phyloP scores from a whole-genome alignment of 2,888 invertebrate genomes.

The Caradrina clavipalpis region DNA sequence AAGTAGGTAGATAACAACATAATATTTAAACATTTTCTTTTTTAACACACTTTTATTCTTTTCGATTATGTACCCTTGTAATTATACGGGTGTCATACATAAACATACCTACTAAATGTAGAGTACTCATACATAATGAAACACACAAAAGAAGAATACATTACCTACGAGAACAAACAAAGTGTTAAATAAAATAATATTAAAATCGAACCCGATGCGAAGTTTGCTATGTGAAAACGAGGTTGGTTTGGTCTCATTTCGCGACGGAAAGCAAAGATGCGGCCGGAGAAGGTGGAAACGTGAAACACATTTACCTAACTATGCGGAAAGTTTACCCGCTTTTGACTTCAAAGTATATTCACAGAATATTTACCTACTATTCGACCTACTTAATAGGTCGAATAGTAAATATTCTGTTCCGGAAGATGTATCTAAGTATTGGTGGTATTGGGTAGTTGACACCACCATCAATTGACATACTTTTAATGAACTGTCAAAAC shows the following conservation, averaged over 20 bases:
- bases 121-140: neutral
- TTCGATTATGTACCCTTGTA: no score
- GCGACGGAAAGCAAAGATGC: slow-evolving; percentile 35
- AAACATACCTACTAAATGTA: no score
- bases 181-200: neutral
- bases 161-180: neutral
- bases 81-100: no score
- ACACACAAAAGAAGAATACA: neutral
- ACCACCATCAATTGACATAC: no score
- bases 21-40: no score
- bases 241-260: slow-evolving; percentile 51
- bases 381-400: slow-evolving; percentile 44
- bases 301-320: slow-evolving; percentile 50
- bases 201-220: slow-evolving; percentile 17
- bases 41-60: no score
- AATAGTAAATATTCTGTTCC: slow-evolving; percentile 10
- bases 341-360: slow-evolving; percentile 43
- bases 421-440: neutral
- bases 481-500: no score
- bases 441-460: no score
- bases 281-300: slow-evolving; percentile 42
- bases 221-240: slow-evolving; percentile 27
- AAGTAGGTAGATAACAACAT: no score
- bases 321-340: slow-evolving; percentile 46
- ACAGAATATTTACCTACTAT: no score